A percentile compares a stretch with the other conserved stretches of the same genome.
These are phyloP conservation scores for Troides oblongomaculatus DNA, from an alignment of 2,888 invertebrate genomes.

Conservation along the genomic window DNA sequence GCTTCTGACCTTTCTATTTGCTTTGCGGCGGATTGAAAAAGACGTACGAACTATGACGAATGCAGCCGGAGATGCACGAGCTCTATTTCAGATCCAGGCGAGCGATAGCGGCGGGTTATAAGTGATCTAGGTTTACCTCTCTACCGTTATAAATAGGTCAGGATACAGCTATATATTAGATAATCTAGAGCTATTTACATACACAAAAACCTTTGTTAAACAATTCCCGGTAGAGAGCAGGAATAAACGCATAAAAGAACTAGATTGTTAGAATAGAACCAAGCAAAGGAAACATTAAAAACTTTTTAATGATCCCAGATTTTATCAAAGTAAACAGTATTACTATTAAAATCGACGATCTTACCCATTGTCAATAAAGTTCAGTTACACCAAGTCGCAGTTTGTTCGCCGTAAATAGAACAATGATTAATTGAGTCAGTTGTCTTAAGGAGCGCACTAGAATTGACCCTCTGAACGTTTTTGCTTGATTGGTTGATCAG, in stretches of 20 bases:
- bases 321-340: neutral
- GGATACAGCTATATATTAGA: constrained; percentile 3
- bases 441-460: constrained; percentile 26
- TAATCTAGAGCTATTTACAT: too few species aligned
- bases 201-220: too few species aligned
- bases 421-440: constrained; percentile 35
- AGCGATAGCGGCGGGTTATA: constrained; percentile 6
- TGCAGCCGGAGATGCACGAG: constrained; percentile 49
- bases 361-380: constrained; percentile 20
- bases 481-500: constrained; percentile 7
- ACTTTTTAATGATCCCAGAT: too few species aligned
- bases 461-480: constrained; percentile 29
- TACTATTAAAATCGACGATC: neutral
- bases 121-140: constrained; percentile 2
- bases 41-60: constrained; percentile 59
- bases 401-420: constrained; percentile 23
- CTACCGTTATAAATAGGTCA: neutral
- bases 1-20: constrained; percentile 77
- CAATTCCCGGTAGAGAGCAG: too few species aligned
- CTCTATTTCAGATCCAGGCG: constrained; percentile 51
- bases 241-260: too few species aligned
- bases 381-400: constrained; percentile 23
- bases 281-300: too few species aligned
- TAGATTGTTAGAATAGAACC: too few species aligned
- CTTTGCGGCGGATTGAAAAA: constrained; percentile 62